Base-by-base conservation (phyloP, 2,888 invertebrate genomes). In the Tinea trinotella region DNA sequence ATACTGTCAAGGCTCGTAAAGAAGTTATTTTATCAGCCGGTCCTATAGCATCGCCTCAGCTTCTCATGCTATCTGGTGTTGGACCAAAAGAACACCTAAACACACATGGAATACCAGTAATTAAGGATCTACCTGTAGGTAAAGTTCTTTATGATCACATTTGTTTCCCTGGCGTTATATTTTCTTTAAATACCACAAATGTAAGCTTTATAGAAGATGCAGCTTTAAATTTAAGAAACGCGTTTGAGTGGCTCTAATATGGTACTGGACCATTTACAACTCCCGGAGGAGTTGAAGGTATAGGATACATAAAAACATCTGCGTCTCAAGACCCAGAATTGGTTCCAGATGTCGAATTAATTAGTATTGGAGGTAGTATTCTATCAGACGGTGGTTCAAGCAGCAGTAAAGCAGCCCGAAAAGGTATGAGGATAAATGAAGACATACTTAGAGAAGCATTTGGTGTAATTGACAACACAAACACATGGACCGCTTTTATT, bases 1-100 rank as follows among this genome's bases (percentile, higher is more conserved):
- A 76, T 57, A 78, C 74, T 7, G 89, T 90, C 0, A 75, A 70
- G 48, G 93, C 92, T 0, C 87, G 87, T 1, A 93, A 92, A 68
- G 96, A 96, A 78, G 91, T 98, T 0, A 93, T 97, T 54, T 65
- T 97, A 12, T 92, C 93, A 10, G 95, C 94, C 1, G 97, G 97
- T 0, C 89, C 96, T 1, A 92, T 98, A 59, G 94, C 94, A 64
- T 93, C 95, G 0, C 96, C 97, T 0, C 97, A 98, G 71, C 70
- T 98, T 1, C 86, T 98, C 7, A 94, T 97, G 94, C 73, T 98
- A 3, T 95, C 95, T 4, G 96, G 96, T 0, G 66, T 90, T 10
- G 90, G 90, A 1, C 89, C 89, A 0, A 74, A 64, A 56, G 67
- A 88, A 46, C 84, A 91, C 62, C 70, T 91, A 1, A 65, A 72